A percentile compares a stretch with the other conserved stretches of the same genome.
Conservation (phyloP, 2,797 vertebrate genomes). For the Platalea minor region DNA sequence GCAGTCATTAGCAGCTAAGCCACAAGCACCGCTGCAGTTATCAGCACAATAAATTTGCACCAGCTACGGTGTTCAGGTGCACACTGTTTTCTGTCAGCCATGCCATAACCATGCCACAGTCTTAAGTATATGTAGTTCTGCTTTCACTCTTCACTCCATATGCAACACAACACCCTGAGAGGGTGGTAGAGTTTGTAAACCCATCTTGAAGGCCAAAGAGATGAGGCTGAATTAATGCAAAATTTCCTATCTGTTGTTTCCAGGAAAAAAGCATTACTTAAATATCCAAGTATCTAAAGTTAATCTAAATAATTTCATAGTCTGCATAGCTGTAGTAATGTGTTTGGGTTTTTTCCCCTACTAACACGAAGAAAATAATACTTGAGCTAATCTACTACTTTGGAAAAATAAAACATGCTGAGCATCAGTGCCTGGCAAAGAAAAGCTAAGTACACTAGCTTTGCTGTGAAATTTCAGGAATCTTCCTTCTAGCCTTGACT, state of each 20-base stretch:
- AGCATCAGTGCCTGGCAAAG: neutral
- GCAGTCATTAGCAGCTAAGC: neutral
- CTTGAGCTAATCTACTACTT: neutral
- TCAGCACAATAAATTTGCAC: neutral
- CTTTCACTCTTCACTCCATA: neutral
- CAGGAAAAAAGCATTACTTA: neutral
- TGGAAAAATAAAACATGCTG: neutral
- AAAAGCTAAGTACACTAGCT: neutral
- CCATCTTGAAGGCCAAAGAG: neutral
- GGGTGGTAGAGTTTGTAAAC: neutral
- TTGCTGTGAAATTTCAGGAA: neutral
- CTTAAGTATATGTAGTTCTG: neutral
- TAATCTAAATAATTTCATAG: neutral
- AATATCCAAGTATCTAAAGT: neutral
- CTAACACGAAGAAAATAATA: neutral
- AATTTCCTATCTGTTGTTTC: neutral
- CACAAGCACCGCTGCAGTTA: neutral
- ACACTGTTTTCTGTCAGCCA: neutral
- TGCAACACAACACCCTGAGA: neutral
- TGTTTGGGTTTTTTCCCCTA: no score
- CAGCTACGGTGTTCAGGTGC: neutral
- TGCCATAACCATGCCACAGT: neutral
- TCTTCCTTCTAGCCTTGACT: conserved; percentile 14
- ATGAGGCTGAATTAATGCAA: neutral
- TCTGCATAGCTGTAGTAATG: neutral